A percentile compares a stretch with the other conserved stretches of the same genome.
Conservation (phyloP, 1,140 invertebrate genomes). For the Meloidogyne chitwoodi region DNA sequence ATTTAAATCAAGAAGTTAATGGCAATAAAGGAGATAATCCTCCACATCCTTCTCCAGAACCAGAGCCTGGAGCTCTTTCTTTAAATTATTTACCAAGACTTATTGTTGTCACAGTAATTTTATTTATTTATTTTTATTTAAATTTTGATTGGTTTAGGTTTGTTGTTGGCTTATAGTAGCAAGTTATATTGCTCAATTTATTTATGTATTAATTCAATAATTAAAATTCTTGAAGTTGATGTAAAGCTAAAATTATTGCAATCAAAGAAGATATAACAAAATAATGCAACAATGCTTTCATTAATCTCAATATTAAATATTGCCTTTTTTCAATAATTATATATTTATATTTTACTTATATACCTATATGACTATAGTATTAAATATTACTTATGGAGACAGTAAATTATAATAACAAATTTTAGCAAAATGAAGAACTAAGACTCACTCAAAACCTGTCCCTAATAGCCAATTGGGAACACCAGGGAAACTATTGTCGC, state of each 20-base stretch:
- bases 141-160: slow-evolving; percentile 5
- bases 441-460: no score
- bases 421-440: no score
- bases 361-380: no score
- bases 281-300: not conserved
- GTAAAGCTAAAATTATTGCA: not conserved
- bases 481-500: no score
- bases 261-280: no score
- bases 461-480: no score
- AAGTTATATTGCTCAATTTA: slow-evolving; percentile 20
- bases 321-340: not conserved
- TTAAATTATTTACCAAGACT: slow-evolving; percentile 10
- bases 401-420: no score
- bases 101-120: slow-evolving; percentile 16
- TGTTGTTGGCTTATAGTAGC: slow-evolving; percentile 20
- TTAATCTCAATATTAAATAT: not conserved
- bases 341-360: no score
- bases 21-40: not conserved
- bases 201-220: slow-evolving; percentile 26
- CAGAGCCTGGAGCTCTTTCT: not conserved
- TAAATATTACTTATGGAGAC: no score
- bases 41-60: not conserved
- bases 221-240: not conserved
- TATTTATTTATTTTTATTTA: not conserved
- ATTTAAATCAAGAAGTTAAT: slow-evolving; percentile 8